Base-by-base conservation (phyloP, 2,888 invertebrate genomes). In the Drosophila sordidula region DNA sequence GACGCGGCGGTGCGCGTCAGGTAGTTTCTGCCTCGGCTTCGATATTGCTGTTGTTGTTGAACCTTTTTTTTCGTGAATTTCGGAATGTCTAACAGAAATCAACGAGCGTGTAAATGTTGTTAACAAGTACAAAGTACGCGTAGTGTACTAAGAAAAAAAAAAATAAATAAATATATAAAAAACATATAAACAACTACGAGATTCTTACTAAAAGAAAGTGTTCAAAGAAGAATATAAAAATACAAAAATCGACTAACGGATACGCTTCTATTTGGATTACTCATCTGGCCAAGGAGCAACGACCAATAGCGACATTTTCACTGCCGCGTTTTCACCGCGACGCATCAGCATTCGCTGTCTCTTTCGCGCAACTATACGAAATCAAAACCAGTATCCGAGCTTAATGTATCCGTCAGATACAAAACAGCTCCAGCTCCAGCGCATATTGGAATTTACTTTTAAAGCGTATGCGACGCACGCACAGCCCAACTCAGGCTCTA, bases 391-490 rank as follows among this genome's bases (percentile, higher is more conserved):
- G 89, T 86, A 88, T 86, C 88, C 78, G 72, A 72, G 75, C 77
- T 12, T 75, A 79, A 74, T 66, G 88, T 86, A 88, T 88, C 88
- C 83, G 78, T 79, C 86, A 88, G 80, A 88, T 88, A 86, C 81
- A 70, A 71, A 61, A 58, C 46, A 57, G 39, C 59, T 22, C 26
- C 45, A 74, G 66, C 58, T 58, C 63, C 70, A 77, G 75, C 88
- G 80, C 87, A 87, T 83, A 88, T 87, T 88, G 87, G 84, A 86
- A 86, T 81, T 86, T 80, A 83, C 78, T 81, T 34, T 34, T 80
- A 79, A 80, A 82, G 75, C 72, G 76, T 78, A 83, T 80, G 74
- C 66, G 70, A 67, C 79, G 64, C 52, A 84, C 66, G 50, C 73
- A 78, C 74, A 63, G 50, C 36, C 14, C 16, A 64, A 45, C 61